phyloP scores from a whole-genome alignment of 2,113 vertebrate species.

The Elgaria multicarinata region DNA sequence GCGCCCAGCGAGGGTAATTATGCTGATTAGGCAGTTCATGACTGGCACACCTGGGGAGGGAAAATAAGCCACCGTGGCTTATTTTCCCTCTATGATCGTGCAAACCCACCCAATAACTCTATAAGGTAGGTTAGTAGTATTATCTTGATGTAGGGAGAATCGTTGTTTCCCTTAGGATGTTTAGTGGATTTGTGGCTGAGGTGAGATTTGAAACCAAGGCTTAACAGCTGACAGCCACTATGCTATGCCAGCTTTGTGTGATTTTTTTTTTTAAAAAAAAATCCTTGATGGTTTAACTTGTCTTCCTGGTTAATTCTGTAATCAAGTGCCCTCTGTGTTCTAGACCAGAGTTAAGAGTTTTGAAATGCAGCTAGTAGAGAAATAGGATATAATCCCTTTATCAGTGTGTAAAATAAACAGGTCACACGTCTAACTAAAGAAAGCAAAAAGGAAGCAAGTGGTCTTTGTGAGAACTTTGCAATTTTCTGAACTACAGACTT shows the following conservation, averaged over 20 bases:
- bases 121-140: not conserved
- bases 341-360: slow-evolving; percentile 43
- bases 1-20: too few species aligned
- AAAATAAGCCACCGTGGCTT: too few species aligned
- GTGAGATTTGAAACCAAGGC: not conserved
- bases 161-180: not conserved
- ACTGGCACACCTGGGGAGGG: too few species aligned
- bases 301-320: slow-evolving; percentile 47
- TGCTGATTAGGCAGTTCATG: too few species aligned
- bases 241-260: not conserved
- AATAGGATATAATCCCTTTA: slow-evolving; percentile 51
- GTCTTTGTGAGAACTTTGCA: not conserved
- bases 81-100: too few species aligned
- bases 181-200: not conserved
- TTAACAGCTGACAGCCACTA: not conserved
- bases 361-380: slow-evolving; percentile 60
- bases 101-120: not conserved
- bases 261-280: not conserved
- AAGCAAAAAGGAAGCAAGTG: slow-evolving; percentile 7
- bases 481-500: not conserved
- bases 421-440: not conserved
- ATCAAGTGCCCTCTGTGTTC: slow-evolving; percentile 39
- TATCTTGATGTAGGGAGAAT: not conserved
- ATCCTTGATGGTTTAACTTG: not conserved
- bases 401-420: slow-evolving; percentile 37